phyloP scores from a whole-genome alignment of 1,140 invertebrate genomes.

The Brachionus angularis region DNA sequence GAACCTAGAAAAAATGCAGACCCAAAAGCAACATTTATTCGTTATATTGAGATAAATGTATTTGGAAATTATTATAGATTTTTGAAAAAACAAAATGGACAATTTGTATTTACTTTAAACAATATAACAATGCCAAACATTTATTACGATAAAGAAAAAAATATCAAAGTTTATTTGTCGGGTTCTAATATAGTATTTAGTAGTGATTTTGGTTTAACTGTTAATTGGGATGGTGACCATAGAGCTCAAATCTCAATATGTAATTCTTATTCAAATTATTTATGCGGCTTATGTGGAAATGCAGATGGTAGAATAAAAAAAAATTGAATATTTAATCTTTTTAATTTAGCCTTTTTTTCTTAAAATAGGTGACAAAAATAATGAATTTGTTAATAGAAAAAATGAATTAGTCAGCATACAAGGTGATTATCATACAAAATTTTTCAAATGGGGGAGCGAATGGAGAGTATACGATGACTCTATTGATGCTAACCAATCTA shows the following conservation, averaged over 20 bases:
- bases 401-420: too few species aligned
- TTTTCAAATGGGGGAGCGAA: neutral
- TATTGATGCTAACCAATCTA: neutral
- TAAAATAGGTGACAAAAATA: neutral
- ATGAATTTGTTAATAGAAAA: conserved; percentile 26
- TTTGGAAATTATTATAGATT: conserved; percentile 8
- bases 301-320: conserved; percentile 16
- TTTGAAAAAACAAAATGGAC: neutral
- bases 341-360: neutral
- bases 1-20: conserved; percentile 16
- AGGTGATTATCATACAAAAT: neutral
- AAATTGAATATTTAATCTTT: neutral
- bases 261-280: conserved; percentile 20
- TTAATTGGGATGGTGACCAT: conserved; percentile 22
- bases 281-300: conserved; percentile 40
- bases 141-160: neutral
- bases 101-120: neutral
- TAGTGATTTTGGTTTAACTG: conserved; percentile 32
- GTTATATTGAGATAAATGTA: conserved; percentile 24
- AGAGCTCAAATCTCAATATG: conserved; percentile 4
- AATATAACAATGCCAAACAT: neutral
- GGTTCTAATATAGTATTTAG: conserved; percentile 30
- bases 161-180: neutral
- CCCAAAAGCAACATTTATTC: neutral
- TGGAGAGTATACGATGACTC: neutral